Conservation (phyloP, 2,797 vertebrate genomes). For the Syngnathus acus region DNA sequence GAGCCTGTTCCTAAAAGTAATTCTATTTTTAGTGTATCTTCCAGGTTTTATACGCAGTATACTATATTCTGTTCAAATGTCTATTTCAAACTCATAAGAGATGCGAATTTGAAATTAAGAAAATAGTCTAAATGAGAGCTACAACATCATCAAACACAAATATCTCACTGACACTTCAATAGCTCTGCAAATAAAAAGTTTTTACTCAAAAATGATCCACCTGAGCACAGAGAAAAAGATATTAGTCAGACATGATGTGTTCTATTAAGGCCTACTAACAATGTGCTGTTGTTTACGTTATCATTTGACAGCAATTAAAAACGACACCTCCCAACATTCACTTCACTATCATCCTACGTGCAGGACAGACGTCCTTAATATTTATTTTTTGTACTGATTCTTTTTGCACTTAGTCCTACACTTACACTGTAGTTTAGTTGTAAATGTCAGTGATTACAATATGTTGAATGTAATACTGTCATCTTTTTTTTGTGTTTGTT, state of each 20-base stretch:
- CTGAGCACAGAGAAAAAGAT: constrained; percentile 12
- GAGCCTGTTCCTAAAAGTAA: constrained; percentile 9
- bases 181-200: too few relatives aligned
- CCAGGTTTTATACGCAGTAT: neutral
- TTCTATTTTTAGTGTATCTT: neutral
- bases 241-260: constrained; percentile 46
- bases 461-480: too few relatives aligned
- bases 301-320: constrained; percentile 22
- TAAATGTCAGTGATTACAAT: too few relatives aligned
- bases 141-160: too few relatives aligned
- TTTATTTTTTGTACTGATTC: too few relatives aligned
- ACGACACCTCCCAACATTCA: neutral
- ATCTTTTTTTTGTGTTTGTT: too few relatives aligned
- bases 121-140: too few relatives aligned
- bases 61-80: neutral
- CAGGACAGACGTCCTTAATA: constrained; percentile 19
- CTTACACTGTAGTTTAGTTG: too few relatives aligned
- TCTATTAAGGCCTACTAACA: constrained; percentile 43
- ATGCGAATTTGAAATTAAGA: neutral
- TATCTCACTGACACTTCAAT: too few relatives aligned
- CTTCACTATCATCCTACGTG: constrained; percentile 6
- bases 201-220: constrained; percentile 16
- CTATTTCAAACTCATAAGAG: neutral
- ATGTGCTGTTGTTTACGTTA: constrained; percentile 37
- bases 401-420: too few relatives aligned